Conservation (phyloP, 2,113 vertebrate species). For the Archocentrus centrarchus region DNA sequence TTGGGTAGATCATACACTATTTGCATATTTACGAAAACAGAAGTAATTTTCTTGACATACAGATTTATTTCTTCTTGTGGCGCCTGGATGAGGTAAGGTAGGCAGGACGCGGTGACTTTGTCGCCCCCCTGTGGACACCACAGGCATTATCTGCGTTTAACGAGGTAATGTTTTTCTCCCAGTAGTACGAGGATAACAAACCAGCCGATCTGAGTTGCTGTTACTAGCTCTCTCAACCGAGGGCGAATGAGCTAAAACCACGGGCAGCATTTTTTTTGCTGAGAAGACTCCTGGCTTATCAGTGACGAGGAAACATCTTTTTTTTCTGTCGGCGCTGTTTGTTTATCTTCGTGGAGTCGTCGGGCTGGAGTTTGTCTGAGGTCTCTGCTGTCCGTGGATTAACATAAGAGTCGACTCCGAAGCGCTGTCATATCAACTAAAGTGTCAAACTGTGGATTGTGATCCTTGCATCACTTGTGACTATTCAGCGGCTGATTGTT, state of each 20-base stretch:
- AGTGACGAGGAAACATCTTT: background rate
- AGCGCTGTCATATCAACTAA: constrained; percentile 23
- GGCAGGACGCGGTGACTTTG: background rate
- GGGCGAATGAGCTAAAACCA: background rate
- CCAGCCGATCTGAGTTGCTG: constrained; percentile 35
- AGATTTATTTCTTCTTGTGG: background rate
- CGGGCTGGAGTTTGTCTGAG: constrained; percentile 44
- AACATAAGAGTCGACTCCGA: constrained; percentile 42
- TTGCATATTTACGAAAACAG: background rate
- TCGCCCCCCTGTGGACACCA: constrained; percentile 48
- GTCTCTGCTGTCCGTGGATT: constrained; percentile 56
- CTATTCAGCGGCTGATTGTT: background rate
- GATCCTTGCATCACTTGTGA: background rate
- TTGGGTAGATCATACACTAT: background rate
- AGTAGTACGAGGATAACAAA: constrained; percentile 40
- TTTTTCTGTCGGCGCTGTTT: background rate
- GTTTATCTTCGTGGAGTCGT: constrained; percentile 39
- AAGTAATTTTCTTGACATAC: background rate
- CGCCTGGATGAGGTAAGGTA: background rate
- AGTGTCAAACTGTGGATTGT: constrained; percentile 43
- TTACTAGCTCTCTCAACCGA: background rate
- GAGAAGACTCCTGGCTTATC: background rate
- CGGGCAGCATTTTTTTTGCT: background rate
- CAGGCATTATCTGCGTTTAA: background rate
- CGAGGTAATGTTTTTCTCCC: constrained; percentile 60